Evolutionary conservation across 1,140 invertebrate species (phyloP).

Genomic region (Psix sp.): DNA sequence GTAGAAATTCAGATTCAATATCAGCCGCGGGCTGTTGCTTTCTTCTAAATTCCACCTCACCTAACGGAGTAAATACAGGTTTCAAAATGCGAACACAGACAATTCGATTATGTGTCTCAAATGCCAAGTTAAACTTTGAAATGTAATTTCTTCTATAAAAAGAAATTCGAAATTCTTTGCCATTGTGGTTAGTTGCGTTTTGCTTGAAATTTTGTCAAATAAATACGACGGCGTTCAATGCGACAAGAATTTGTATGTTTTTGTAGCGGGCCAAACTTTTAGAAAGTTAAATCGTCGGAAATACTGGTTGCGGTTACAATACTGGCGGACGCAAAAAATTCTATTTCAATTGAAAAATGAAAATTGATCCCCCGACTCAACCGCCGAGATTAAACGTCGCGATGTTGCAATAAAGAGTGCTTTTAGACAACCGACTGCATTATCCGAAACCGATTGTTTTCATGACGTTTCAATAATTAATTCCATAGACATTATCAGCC

Average conservation of each 20-base stretch:
- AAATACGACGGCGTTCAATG: conserved; percentile 29
- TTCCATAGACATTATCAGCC: conserved; percentile 34
- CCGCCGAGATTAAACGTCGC: too few relatives aligned
- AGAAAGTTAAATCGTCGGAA: background rate
- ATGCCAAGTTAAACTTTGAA: conserved; percentile 34
- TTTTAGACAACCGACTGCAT: too few relatives aligned
- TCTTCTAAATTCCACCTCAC: too few relatives aligned
- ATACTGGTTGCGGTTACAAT: too few relatives aligned
- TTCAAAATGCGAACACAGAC: conserved; percentile 23
- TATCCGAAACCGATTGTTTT: too few relatives aligned
- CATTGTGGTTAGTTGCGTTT: conserved; percentile 54
- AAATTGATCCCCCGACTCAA: too few relatives aligned
- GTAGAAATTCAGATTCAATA: too few relatives aligned
- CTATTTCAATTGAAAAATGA: too few relatives aligned
- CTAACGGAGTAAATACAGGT: background rate
- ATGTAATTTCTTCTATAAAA: conserved; percentile 43
- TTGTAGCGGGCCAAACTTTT: background rate
- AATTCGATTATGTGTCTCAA: conserved; percentile 23
- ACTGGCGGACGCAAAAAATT: too few relatives aligned
- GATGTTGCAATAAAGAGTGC: too few relatives aligned
- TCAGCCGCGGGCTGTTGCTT: too few relatives aligned
- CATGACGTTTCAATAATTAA: conserved; percentile 35
- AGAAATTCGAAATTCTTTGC: conserved; percentile 19
- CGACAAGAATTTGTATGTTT: background rate
- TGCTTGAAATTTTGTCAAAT: conserved; percentile 40